Percentiles rank a stretch among this genome's conserved stretches.
phyloP scores from a whole-genome alignment of 2,113 vertebrate species.

The Festucalex cinctus region DNA sequence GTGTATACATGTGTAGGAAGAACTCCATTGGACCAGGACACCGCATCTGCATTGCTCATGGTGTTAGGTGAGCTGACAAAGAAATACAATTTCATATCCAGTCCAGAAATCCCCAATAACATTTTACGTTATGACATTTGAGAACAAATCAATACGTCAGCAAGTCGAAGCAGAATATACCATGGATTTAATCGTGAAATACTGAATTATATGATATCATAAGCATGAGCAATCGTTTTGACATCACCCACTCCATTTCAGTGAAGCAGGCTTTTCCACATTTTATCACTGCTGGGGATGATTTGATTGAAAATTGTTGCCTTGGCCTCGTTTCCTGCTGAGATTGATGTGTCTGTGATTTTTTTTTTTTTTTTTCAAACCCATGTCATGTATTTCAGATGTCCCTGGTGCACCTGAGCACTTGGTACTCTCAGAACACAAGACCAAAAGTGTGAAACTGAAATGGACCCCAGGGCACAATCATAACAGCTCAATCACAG shows the following conservation, averaged over 20 bases:
- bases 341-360: slow-evolving; percentile 31
- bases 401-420: slow-evolving; percentile 83
- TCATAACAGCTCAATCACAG: slow-evolving; percentile 84
- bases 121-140: neutral
- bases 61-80: slow-evolving; percentile 82
- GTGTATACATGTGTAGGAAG: slow-evolving; percentile 79
- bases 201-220: neutral
- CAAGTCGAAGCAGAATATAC: slow-evolving; percentile 13
- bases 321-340: slow-evolving; percentile 19
- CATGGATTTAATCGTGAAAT: slow-evolving; percentile 13
- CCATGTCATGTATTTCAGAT: slow-evolving; percentile 70
- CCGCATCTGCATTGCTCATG: slow-evolving; percentile 68
- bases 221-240: neutral
- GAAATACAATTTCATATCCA: neutral
- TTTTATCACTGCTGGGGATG: slow-evolving; percentile 12
- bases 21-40: slow-evolving; percentile 76
- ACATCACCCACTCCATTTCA: slow-evolving; percentile 4
- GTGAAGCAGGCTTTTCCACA: slow-evolving; percentile 29
- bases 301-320: slow-evolving; percentile 25
- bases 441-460: slow-evolving; percentile 80
- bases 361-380: slow-evolving; percentile 16
- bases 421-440: slow-evolving; percentile 80
- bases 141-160: slow-evolving; percentile 36
- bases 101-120: slow-evolving; percentile 12
- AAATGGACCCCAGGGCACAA: slow-evolving; percentile 83